Evolutionary conservation across 2,113 vertebrate genomes (phyloP), one percentile per base, ranked within the genome.

Genomic region (Pseudorectes ferrugineus): DNA sequence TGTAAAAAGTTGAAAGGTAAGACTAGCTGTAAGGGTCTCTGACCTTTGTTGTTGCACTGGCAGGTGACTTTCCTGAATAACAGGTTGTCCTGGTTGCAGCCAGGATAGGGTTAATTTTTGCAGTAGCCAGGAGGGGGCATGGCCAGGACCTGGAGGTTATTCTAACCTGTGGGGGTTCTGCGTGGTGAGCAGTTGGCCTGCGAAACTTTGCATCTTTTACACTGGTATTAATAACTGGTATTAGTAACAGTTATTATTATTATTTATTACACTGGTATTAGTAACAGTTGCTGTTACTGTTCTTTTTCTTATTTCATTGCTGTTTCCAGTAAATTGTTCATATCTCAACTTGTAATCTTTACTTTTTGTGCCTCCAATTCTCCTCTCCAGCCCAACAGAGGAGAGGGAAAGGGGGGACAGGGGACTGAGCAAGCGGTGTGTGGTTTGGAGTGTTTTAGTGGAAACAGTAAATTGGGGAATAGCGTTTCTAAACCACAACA

Each of bases 371-470:
- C 73, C 38, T 86, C 33, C 54, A 43, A 6, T 59, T 59, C 38
- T 67, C 10, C 21, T 68, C 45, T 77, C 38, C 38, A 68, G 46
- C 19, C 38, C 28, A 45, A 21, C 10, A 16, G 28, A 45, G 73
- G 48, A 23, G 26, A 40, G 28, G 15, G 46, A 61, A n/a, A 61
- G 54, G 18, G 38, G 52, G 31, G 22, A 26, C 38, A 28, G 26
- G 38, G 23, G 23, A 28, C 23, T 0, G 0, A 52, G 38, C 54
- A 52, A 68, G 26, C 2, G 2, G 7, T 77, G 22, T 59, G 28
- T 68, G 22, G 26, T 59, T 85, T 76, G 36, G 18, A 51, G 26
- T 33, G 18, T 36, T 67, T 51, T 43, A 68, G 38, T 59, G 46
- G 46, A 77, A 68, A 45, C 0, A 0, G 18, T 68, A 24, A 77